Base-by-base conservation (phyloP, 2,797 vertebrate genomes). In the Lates japonicus region DNA sequence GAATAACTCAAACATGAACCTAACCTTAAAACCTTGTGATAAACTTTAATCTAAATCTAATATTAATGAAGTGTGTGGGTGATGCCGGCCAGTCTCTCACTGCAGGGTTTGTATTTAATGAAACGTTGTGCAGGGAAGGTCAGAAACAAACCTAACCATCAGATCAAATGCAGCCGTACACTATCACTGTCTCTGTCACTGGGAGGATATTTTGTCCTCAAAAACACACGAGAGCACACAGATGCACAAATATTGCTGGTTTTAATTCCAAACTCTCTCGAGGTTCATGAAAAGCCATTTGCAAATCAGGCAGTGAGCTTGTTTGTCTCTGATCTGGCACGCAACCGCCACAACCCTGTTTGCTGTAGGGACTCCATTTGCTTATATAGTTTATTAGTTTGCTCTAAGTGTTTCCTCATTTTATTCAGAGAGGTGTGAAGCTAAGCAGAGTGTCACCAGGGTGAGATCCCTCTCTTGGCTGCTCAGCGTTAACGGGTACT, bases 351-450 rank as follows among this genome's bases (percentile, higher is more conserved):
- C 80, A 58, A 79, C 69, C 76, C 62, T 82, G 67, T 86, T 84
- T 80, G 52, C 74, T 68, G 60, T 20, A 19, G 80, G 74, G 63
- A 79, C 78, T 49, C 48, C 19, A 76, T 84, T 87, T 85, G 78
- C 76, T 79, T 64, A 13, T 69, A 49, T 25, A 59, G 68, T 83
- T 86, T 90, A 87, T 86, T 84, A 83, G 90, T 91, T 89, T 86
- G 78, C 83, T 90, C 35, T 64, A 54, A 82, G 80, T 70, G 81
- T 84, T 94, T 94, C 92, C 90, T 92, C 88, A 90, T 94, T 94
- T 88, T 70, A 91, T 87, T 90, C 66, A 70, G 70, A 76, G 86
- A 91, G 85, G 90, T 93, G 93, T 90, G 84, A 88, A 84, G 70
- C 84, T 80, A 60, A 68, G 84, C 65, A 44, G 71, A 73, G 81